A percentile compares a stretch with the other conserved stretches of the same genome.
Evolutionary conservation across 2,888 invertebrate genomes (phyloP).

Genomic region (Entomobrya proxima): DNA sequence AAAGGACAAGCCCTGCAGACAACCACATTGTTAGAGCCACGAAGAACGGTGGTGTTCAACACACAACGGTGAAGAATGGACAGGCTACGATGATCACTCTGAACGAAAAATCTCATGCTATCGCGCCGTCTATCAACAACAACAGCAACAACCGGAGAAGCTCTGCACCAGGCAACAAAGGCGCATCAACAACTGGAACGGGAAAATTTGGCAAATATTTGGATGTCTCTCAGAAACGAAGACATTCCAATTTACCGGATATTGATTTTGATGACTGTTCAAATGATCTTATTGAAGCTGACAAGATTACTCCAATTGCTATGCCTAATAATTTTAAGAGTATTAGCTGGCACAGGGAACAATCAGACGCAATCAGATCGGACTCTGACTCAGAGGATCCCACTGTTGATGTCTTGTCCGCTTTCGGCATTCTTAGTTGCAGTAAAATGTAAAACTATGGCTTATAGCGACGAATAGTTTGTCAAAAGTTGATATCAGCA

Average conservation of each 20-base stretch:
- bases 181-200: neutral
- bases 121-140: constrained; percentile 32
- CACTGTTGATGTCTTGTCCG: constrained; percentile 46
- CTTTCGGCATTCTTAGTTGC: constrained; percentile 49
- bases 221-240: constrained; percentile 35
- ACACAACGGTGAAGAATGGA: constrained; percentile 46
- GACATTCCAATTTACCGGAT: constrained; percentile 16
- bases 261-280: neutral
- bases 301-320: neutral
- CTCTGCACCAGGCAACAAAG: constrained; percentile 4
- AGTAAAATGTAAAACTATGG: neutral
- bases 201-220: constrained; percentile 49
- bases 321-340: neutral
- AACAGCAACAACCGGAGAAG: constrained; percentile 9
- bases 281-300: neutral
- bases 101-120: constrained; percentile 12
- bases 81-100: constrained; percentile 7
- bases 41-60: constrained; percentile 40
- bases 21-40: neutral
- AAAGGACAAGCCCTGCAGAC: constrained; percentile 15
- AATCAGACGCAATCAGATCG: constrained; percentile 43
- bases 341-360: constrained; percentile 39
- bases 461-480: neutral
- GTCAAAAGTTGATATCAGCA: neutral
- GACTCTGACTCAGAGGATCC: constrained; percentile 57